These are phyloP conservation scores for Drosophila parabipectinata DNA, from an alignment of 1,140 invertebrate species.

Conservation along the genomic window DNA sequence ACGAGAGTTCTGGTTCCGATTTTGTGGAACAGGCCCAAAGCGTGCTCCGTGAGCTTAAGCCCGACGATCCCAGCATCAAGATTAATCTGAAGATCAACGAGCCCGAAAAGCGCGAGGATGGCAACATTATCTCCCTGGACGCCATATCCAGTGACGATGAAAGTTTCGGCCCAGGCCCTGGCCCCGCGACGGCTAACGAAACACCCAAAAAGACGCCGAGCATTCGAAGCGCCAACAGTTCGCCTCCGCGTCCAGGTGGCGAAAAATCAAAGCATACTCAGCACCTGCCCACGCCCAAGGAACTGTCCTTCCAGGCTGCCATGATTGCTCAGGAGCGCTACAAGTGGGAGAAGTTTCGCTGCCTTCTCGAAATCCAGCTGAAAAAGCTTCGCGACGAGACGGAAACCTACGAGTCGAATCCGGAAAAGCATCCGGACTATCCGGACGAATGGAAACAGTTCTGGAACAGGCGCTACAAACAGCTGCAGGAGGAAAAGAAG, in stretches of 20 bases:
- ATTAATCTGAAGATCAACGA: constrained; percentile 14
- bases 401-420: constrained; percentile 91
- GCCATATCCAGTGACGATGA: constrained; percentile 80
- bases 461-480: constrained; percentile 92
- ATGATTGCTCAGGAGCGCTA: constrained; percentile 84
- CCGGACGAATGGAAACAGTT: constrained; percentile 94
- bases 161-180: constrained; percentile 11
- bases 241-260: constrained; percentile 35
- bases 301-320: constrained; percentile 74
- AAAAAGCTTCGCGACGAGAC: constrained; percentile 86
- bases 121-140: constrained; percentile 58
- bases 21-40: constrained; percentile 56
- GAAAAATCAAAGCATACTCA: constrained; percentile 7
- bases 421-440: constrained; percentile 93
- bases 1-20: constrained; percentile 78
- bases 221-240: constrained; percentile 54
- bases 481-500: constrained; percentile 89
- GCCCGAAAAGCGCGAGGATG: constrained; percentile 17
- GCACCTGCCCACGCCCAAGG: constrained; percentile 72
- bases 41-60: constrained; percentile 17
- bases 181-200: constrained; percentile 14
- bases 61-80: constrained; percentile 1
- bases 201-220: constrained; percentile 50
- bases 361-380: constrained; percentile 74
- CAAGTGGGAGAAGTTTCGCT: constrained; percentile 86